Conservation (phyloP, 2,797 vertebrate genomes). For the Alectoris magna region DNA sequence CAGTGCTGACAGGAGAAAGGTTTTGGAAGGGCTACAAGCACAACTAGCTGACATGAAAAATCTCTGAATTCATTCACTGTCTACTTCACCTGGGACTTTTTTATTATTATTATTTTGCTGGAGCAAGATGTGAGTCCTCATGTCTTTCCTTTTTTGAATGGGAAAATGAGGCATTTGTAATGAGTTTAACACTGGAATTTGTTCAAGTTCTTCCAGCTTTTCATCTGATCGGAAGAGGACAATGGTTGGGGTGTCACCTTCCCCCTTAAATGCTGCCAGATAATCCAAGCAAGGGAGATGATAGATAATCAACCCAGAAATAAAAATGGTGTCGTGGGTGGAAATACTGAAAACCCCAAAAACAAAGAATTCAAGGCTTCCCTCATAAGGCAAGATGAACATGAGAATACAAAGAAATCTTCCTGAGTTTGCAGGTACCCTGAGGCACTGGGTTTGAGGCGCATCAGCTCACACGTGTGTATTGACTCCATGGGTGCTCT, state of each 20-base stretch:
- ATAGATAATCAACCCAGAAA: not conserved
- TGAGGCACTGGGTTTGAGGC: not conserved
- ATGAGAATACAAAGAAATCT: not conserved
- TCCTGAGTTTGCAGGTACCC: not conserved
- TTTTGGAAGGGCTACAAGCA: not conserved
- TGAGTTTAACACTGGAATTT: not conserved
- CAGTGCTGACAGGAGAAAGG: not conserved
- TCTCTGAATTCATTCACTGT: not conserved
- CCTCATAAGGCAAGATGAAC: not conserved
- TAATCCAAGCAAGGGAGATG: not conserved
- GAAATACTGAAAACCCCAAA: too few relatives aligned
- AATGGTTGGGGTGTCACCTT: too few relatives aligned
- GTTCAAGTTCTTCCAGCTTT: not conserved
- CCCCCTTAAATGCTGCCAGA: not conserved
- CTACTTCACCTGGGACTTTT: not conserved
- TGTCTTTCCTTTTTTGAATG: not conserved
- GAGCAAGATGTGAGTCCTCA: not conserved
- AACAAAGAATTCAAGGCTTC: not conserved
- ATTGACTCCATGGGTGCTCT: not conserved
- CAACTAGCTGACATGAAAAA: not conserved
- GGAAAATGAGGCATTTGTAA: not conserved
- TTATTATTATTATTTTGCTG: too few relatives aligned
- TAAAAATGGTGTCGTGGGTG: not conserved
- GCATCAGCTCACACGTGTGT: not conserved
- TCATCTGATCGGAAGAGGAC: not conserved